phyloP scores from a whole-genome alignment of 2,797 vertebrate species.

The Channa striata region DNA sequence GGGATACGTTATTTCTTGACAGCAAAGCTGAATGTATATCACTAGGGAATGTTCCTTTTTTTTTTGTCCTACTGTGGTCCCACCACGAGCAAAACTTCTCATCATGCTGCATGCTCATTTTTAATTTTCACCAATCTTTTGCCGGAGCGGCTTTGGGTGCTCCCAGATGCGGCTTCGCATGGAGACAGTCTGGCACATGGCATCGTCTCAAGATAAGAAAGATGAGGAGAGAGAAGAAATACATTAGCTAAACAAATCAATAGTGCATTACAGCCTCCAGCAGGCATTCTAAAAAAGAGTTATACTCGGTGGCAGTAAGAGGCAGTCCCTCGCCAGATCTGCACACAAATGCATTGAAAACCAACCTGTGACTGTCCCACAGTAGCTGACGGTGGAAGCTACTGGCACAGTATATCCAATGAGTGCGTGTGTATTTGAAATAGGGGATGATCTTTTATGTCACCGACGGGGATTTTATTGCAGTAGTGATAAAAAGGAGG shows the following conservation, averaged over 20 bases:
- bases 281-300: conserved; percentile 67
- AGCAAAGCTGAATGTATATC: conserved; percentile 29
- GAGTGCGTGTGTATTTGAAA: conserved; percentile 45
- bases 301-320: conserved; percentile 59
- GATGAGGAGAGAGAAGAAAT: conserved; percentile 55
- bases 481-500: conserved; percentile 53
- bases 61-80: neutral
- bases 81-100: conserved; percentile 14
- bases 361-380: conserved; percentile 36
- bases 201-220: conserved; percentile 41
- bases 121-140: conserved; percentile 26
- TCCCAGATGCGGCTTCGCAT: conserved; percentile 38
- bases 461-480: conserved; percentile 71
- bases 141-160: conserved; percentile 4
- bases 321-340: conserved; percentile 43
- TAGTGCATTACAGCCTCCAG: conserved; percentile 72
- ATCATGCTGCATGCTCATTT: conserved; percentile 21
- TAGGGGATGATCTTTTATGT: conserved; percentile 66
- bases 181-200: conserved; percentile 36
- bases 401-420: conserved; percentile 70
- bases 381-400: conserved; percentile 49
- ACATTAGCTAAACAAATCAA: conserved; percentile 83
- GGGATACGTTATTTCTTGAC: conserved; percentile 43
- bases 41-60: neutral
- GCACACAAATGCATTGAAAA: conserved; percentile 32